Base-by-base conservation (phyloP, 2,797 vertebrate genomes). In the Allobates femoralis region DNA sequence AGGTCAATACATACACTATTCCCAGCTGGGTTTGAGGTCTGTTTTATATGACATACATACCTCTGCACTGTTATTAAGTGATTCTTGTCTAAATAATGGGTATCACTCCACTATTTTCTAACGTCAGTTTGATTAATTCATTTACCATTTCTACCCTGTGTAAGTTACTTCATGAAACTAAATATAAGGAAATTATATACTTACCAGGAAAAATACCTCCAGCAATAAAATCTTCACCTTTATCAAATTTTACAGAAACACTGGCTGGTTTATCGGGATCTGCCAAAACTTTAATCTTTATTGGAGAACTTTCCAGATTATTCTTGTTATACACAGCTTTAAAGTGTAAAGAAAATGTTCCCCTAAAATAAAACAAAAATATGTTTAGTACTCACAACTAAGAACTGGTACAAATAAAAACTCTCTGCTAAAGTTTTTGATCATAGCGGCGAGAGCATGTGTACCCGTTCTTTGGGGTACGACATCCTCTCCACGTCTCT, bases 121-220 rank as follows among this genome's bases (percentile, higher is more conserved):
- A 5, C 2, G n/a, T 58, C 21, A 16, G 56, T 2, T 2, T 8
- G 56, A 23, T 58, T 21, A 60, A 26, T 60, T 60, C 0, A 26
- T 26, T 60, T 60, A 46, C 7, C 12, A 12, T 10, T 60, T 60
- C 58, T 60, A 3, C 23, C 7, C 58, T 12, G 3, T 26, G 12
- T 11, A 60, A 60, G 12, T 0, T 62, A 26, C 0, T 62, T 8
- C 15, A 14, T 28, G 15, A 62, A 12, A 28, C 60, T 26, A 62
- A 28, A 60, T 28, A 2, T 16, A 16, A 18, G 18, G 26, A 28
- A 28, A 2, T 0, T 10, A 28, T 28, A 18, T 28, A 90, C 92
- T 93, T 90, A 98, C 98, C 96, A 90, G 98, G 96, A 50, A 98
- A 96, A 37, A 88, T 83, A 60, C 89, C 89, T 55, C 97, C 97